A percentile compares a stretch with the other conserved stretches of the same genome.
phyloP scores from a whole-genome alignment of 2,113 vertebrate genomes.

The Nibea coibor region DNA sequence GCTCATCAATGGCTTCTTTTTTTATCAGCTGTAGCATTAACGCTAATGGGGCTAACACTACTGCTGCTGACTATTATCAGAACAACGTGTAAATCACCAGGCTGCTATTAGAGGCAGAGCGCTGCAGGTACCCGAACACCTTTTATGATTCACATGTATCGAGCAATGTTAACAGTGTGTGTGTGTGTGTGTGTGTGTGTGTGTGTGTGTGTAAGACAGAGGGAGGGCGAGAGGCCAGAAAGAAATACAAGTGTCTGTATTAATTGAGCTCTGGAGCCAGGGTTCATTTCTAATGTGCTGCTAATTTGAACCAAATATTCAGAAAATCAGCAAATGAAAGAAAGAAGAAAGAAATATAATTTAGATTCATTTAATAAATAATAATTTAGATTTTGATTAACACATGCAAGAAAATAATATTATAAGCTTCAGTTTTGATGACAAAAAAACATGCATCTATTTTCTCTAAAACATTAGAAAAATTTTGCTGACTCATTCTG shows the following conservation, averaged over 20 bases:
- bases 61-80: slow-evolving; percentile 52
- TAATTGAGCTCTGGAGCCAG: neutral
- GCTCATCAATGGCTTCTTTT: slow-evolving; percentile 60
- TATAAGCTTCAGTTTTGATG: no score
- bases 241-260: neutral
- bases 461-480: no score
- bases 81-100: slow-evolving; percentile 56
- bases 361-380: no score
- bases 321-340: no score
- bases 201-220: neutral
- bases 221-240: neutral
- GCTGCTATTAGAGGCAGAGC: slow-evolving; percentile 37
- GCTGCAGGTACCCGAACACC: slow-evolving; percentile 20
- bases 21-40: slow-evolving; percentile 70
- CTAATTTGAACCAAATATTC: no score
- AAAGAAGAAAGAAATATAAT: no score
- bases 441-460: no score
- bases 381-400: no score
- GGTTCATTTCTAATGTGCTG: no score
- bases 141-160: slow-evolving; percentile 24
- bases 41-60: slow-evolving; percentile 60
- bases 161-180: slow-evolving; percentile 10
- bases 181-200: slow-evolving; percentile 7
- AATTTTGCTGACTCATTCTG: no score
- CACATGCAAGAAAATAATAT: no score